Evolutionary conservation across 2,113 vertebrate genomes (phyloP).

Genomic region (Perca fluviatilis): DNA sequence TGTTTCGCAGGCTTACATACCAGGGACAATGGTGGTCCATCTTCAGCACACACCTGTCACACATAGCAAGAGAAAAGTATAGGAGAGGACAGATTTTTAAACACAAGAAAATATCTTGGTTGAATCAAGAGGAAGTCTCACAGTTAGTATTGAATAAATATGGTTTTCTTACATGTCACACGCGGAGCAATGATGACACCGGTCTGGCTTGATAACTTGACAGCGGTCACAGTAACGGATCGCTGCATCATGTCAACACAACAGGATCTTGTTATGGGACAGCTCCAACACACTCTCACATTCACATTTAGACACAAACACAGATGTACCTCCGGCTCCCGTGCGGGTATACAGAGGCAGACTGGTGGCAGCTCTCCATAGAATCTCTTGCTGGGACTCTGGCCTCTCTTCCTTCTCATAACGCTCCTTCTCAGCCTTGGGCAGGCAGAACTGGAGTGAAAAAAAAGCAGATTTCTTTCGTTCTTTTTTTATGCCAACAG

Average conservation of each 20-base stretch:
- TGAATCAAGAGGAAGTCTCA: neutral
- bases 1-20: conserved; percentile 81
- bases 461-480: neutral
- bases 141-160: neutral
- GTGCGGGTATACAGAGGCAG: conserved; percentile 93
- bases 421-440: conserved; percentile 91
- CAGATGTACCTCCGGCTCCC: conserved; percentile 87
- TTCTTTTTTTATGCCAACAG: neutral
- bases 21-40: conserved; percentile 99
- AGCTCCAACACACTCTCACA: neutral
- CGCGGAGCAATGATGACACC: conserved; percentile 97
- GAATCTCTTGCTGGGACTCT: conserved; percentile 92
- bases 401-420: conserved; percentile 90
- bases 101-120: neutral
- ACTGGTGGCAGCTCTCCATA: conserved; percentile 89
- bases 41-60: conserved; percentile 93
- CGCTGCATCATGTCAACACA: conserved; percentile 81
- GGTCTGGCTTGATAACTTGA: conserved; percentile 97
- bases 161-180: conserved; percentile 89
- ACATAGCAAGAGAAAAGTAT: neutral
- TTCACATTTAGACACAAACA: neutral
- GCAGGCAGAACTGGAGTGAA: conserved; percentile 87
- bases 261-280: neutral
- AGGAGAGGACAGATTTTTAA: neutral
- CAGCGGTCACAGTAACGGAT: conserved; percentile 97